phyloP scores from a whole-genome alignment of 2,113 vertebrate species.

The Sinocyclocheilus grahami region DNA sequence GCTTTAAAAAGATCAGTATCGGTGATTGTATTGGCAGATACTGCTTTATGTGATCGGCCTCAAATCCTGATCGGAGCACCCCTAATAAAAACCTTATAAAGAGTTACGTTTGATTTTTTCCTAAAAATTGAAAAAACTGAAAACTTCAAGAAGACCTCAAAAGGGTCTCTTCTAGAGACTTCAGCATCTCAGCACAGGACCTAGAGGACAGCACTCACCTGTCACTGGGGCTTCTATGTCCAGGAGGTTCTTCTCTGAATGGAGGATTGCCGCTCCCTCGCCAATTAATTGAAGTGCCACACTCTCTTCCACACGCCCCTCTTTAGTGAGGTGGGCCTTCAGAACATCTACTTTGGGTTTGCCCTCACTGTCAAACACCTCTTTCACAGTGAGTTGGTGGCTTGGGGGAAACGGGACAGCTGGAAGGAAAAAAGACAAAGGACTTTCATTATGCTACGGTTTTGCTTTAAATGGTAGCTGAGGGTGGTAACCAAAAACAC shows the following conservation, averaged over 20 bases:
- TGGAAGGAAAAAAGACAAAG: conserved; percentile 62
- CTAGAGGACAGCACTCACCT: conserved; percentile 74
- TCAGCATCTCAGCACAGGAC: not conserved
- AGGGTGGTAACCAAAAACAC: not conserved
- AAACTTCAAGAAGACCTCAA: not conserved
- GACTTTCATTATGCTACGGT: not conserved
- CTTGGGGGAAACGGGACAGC: conserved; percentile 98
- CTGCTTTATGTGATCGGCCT: too few species aligned
- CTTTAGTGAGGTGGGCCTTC: conserved; percentile 98
- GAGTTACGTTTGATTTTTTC: not conserved
- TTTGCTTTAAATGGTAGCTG: not conserved
- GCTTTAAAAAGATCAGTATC: too few species aligned
- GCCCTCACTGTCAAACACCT: conserved; percentile 97
- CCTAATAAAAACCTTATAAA: too few species aligned
- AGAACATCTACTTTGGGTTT: conserved; percentile 97
- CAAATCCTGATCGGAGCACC: too few species aligned
- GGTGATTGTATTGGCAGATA: too few species aligned
- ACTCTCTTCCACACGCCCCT: conserved; percentile 93
- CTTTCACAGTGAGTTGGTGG: conserved; percentile 95
- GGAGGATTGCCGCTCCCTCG: conserved; percentile 92
- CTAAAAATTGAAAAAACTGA: not conserved
- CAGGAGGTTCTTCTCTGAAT: conserved; percentile 94
- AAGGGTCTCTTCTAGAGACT: not conserved
- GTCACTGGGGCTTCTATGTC: conserved; percentile 98
- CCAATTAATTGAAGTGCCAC: conserved; percentile 94